Evolutionary conservation across 1,140 invertebrate species (phyloP).

Genomic region (Chymomyza costata): DNA sequence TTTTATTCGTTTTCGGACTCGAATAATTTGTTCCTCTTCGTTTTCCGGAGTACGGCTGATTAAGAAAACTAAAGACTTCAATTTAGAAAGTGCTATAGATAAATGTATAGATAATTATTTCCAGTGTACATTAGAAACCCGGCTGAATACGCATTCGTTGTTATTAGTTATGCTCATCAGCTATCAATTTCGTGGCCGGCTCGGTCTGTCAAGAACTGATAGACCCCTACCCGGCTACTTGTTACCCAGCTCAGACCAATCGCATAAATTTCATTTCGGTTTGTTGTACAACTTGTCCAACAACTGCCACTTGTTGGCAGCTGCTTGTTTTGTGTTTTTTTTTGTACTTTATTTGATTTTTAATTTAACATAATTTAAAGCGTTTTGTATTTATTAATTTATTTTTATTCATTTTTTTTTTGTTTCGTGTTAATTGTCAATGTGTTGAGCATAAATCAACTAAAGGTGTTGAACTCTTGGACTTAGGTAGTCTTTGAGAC

Average conservation of each 20-base stretch:
- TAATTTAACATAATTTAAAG: background rate
- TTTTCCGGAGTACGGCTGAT: too few species aligned
- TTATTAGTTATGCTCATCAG: constrained; percentile 44
- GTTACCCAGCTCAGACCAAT: constrained; percentile 3
- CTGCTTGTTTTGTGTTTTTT: constrained; percentile 21
- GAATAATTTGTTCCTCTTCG: too few species aligned
- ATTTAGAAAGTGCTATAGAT: too few species aligned
- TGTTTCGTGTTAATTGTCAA: constrained; percentile 33
- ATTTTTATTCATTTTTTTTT: constrained; percentile 21
- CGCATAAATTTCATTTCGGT: constrained; percentile 46
- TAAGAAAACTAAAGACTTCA: too few species aligned
- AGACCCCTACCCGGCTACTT: too few species aligned
- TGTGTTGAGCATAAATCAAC: constrained; percentile 32
- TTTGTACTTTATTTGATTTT: too few species aligned
- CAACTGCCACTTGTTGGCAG: constrained; percentile 7
- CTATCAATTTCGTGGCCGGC: constrained; percentile 37
- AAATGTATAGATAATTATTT: too few species aligned
- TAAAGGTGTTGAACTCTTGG: constrained; percentile 31
- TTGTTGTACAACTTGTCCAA: constrained; percentile 40
- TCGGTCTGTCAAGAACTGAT: too few species aligned
- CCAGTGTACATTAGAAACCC: too few species aligned
- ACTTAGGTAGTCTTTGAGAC: constrained; percentile 1
- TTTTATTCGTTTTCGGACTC: too few species aligned
- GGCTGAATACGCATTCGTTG: too few species aligned
- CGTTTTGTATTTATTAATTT: constrained; percentile 2